Base-by-base conservation (phyloP, 1,140 invertebrate species). In the Papilio polyxenes region DNA sequence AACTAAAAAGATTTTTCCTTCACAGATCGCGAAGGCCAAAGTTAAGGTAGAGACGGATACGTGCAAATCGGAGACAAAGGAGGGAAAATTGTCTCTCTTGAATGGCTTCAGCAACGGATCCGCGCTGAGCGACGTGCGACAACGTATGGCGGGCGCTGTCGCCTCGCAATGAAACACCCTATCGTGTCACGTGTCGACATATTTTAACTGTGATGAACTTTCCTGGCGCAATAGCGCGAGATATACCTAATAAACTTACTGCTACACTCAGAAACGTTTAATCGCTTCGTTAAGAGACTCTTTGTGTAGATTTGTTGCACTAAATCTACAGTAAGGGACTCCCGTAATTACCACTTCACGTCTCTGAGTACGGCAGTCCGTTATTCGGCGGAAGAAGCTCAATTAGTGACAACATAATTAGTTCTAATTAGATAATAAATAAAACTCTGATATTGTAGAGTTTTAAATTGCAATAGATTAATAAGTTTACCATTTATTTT, bases 41-140 rank as follows among this genome's bases (percentile, higher is more conserved):
- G 83, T 88, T 17, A 91, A 90, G 77, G 83, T 86, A n/a, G 88
- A 90, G 49, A 82, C 81, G 0, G 92, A 92, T 20, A 51, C 80
- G 13, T 81, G 83, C 17, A 91, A 89, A 80, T 53, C 81, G 17
- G 91, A 93, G 13, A 79, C 88, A 2, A 93, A 92, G 56, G 92
- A 93, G 76, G 90, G 87, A 83, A 91, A 89, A 81, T 75, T 89
- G 15, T 88, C 89, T 0, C 83, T 93, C 4, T 85, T 93, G 44
- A 94, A 93, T 69, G 90, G 92, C 1, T 93, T 93, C 86, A 88
- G 90, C 69, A 94, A 93, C 56, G 88, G 90, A 2, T 91, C 92
- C 0, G 87, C 89, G 6, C 84, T 94, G 1, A 83, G 87, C 23
- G 92, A 93, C 83, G 92, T 94, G 0, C 87, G 91, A 81, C 93